Evolutionary conservation across 2,888 invertebrate species (phyloP).

Genomic region (Polydrusus tereticollis): DNA sequence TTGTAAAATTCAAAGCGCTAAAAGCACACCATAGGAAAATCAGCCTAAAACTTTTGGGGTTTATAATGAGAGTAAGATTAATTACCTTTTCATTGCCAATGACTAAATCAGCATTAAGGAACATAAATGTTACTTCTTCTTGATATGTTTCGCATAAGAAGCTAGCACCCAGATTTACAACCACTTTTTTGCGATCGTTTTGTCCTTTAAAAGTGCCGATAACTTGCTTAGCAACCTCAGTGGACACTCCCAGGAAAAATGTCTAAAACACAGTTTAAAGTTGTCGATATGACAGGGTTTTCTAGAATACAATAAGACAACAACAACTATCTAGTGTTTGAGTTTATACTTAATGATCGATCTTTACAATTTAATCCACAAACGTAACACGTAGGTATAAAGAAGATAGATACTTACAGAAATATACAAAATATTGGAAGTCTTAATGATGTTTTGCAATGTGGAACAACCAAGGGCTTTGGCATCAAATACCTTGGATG

Average conservation of each 20-base stretch:
- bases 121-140: conserved; percentile 50
- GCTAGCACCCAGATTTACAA: conserved; percentile 56
- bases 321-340: no score
- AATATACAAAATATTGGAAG: conserved; percentile 14
- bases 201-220: conserved; percentile 33
- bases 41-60: no score
- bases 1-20: no score
- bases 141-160: conserved; percentile 50
- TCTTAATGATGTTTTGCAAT: conserved; percentile 8
- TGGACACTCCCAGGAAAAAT: conserved; percentile 55
- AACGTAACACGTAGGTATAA: no score
- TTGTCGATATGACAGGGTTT: background rate
- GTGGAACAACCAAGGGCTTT: background rate
- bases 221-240: conserved; percentile 47
- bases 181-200: conserved; percentile 49
- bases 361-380: no score
- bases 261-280: conserved; percentile 50
- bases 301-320: no score
- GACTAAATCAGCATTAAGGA: conserved; percentile 52
- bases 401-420: no score
- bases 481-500: background rate
- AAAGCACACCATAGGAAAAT: no score
- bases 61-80: background rate
- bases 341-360: no score
- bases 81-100: conserved; percentile 57